A percentile compares a stretch with the other conserved stretches of the same genome.
Evolutionary conservation across 2,797 vertebrate genomes (phyloP).

Genomic region (Malacoctenus gilli): DNA sequence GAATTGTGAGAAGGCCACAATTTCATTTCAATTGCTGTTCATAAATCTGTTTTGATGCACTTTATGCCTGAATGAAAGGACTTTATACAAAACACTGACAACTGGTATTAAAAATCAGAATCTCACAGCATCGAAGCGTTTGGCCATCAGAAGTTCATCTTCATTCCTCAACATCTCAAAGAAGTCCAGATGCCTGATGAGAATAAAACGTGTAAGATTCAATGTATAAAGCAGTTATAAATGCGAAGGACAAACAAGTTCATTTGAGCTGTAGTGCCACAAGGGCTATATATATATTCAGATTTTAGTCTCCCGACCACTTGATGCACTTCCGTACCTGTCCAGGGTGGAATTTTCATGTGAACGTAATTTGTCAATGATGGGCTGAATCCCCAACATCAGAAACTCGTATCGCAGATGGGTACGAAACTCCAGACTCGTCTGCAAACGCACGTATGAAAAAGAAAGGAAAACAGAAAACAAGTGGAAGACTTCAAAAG

Average conservation of each 20-base stretch:
- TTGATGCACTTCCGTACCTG: conserved; percentile 72
- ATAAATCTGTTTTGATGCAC: too few species aligned
- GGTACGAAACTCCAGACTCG: conserved; percentile 93
- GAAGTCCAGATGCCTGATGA: conserved; percentile 92
- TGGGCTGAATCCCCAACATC: conserved; percentile 95
- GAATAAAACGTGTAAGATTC: neutral
- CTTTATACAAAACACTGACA: neutral
- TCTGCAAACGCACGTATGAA: conserved; percentile 78
- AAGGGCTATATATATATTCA: too few species aligned
- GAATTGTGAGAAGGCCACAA: too few species aligned
- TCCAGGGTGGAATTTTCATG: conserved; percentile 93
- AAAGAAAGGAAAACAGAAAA: too few species aligned
- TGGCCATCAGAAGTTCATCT: conserved; percentile 90
- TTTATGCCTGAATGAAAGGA: too few species aligned
- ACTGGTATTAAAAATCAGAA: neutral
- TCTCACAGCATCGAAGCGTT: conserved; percentile 89
- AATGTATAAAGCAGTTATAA: neutral
- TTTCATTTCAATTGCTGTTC: too few species aligned
- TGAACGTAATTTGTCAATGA: conserved; percentile 92
- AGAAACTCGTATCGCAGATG: conserved; percentile 96
- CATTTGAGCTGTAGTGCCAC: too few species aligned
- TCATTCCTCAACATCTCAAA: conserved; percentile 95
- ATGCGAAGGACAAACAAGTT: too few species aligned
- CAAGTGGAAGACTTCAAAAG: too few species aligned
- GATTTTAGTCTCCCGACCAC: too few species aligned